Base-by-base conservation (phyloP, 2,888 invertebrate species). In the Tetropium fuscum region DNA sequence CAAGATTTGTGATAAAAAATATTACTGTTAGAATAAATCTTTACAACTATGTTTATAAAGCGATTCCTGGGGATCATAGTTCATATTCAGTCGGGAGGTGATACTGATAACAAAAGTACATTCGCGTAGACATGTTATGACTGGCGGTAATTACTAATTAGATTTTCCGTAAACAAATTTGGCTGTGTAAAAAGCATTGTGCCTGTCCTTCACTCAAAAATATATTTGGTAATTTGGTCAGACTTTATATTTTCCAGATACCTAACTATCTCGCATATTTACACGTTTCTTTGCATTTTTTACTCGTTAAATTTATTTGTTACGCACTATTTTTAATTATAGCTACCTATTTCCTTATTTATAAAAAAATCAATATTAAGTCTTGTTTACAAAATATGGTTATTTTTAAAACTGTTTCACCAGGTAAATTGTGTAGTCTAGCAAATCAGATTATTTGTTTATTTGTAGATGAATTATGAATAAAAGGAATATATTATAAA, bases 1-100 rank as follows among this genome's bases (percentile, higher is more conserved):
- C 63, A 58, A 58, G 61, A 61, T 61, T 55, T 55, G 64, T 51
- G 61, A 64, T 61, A 68, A 68, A 69, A 71, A 63, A 49, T 38
- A 57, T 61, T 43, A 55, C 60, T 51, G 54, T 55, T 56, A 54
- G n/a, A 48, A 18, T 58, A 53, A 64, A 64, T 57, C 53, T 56
- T 44, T n/a, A 51, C 56, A 66, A 62, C 44, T 40, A 65, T 68
- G 68, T 68, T 66, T 57, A 54, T 64, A 43, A 55, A 60, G 59
- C 64, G 63, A 67, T 62, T 62, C 58, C 53, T 38, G 36, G 55
- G 57, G 64, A 65, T 58, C 60, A 63, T 47, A 65, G 58, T 68
- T 56, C 66, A 66, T 53, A 60, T 34, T 44, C 55, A 34, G 65
- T 64, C 64, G 57, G 58, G 38, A 41, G 30, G 16, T 57, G 63